Evolutionary conservation across 2,113 vertebrate species (phyloP).

Genomic region (Corydoras sp.): DNA sequence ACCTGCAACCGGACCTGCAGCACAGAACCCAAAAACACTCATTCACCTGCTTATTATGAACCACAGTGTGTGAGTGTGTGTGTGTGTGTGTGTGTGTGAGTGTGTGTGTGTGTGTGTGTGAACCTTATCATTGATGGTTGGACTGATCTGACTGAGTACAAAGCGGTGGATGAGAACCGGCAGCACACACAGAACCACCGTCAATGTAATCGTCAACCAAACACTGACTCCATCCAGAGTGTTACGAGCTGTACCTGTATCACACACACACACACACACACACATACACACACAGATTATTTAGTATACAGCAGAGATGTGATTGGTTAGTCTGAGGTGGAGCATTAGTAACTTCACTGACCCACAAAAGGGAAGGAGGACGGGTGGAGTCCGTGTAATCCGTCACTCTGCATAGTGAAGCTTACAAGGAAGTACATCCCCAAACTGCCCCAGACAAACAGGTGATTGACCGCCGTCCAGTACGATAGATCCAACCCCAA

Average conservation of each 20-base stretch:
- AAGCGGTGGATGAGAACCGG: constrained; percentile 77
- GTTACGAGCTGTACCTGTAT: constrained; percentile 80
- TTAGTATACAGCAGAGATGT: constrained; percentile 68
- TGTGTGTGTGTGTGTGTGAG: constrained; percentile 12
- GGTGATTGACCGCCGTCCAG: constrained; percentile 88
- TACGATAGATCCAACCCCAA: constrained; percentile 83
- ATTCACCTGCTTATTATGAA: too few species aligned
- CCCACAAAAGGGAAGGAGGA: constrained; percentile 71
- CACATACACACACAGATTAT: background rate
- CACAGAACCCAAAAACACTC: constrained; percentile 2
- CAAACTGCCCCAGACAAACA: constrained; percentile 90
- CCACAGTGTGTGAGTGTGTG: constrained; percentile 1
- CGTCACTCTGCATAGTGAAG: constrained; percentile 86
- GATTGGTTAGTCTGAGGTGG: too few species aligned
- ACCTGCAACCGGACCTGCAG: constrained; percentile 75
- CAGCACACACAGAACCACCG: constrained; percentile 76
- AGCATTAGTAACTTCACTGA: too few species aligned
- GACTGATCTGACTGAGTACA: constrained; percentile 70
- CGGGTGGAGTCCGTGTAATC: constrained; percentile 73
- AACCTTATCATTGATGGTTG: constrained; percentile 80
- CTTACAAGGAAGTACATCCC: constrained; percentile 83
- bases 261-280: background rate
- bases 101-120: constrained; percentile 1
- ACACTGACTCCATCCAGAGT: constrained; percentile 73
- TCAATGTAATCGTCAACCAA: constrained; percentile 83